phyloP scores from a whole-genome alignment of 2,113 vertebrate genomes.

The human region DNA sequence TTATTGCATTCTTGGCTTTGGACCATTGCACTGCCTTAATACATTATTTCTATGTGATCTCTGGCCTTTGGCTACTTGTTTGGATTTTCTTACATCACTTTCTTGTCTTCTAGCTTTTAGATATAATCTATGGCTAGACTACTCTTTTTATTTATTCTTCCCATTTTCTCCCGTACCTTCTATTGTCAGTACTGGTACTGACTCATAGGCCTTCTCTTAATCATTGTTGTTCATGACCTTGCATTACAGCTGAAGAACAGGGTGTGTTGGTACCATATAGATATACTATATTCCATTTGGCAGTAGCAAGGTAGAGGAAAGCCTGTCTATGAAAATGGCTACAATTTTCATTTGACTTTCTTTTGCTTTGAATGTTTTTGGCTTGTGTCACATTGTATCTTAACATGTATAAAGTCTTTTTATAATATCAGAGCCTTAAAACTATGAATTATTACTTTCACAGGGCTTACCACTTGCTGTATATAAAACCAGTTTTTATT shows the following conservation, averaged over 20 bases:
- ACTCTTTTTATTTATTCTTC: not conserved
- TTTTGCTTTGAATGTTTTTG: not conserved
- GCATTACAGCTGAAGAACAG: not conserved
- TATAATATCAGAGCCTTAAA: not conserved
- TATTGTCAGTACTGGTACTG: not conserved
- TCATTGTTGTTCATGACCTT: not conserved
- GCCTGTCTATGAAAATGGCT: not conserved
- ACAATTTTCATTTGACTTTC: not conserved
- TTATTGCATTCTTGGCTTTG: not conserved
- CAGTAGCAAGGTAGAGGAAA: not conserved
- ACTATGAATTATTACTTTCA: not conserved
- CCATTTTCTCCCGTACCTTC: not conserved
- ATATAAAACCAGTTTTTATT: not conserved
- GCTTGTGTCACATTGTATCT: not conserved
- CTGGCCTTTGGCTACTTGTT: not conserved
- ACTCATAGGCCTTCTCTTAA: not conserved
- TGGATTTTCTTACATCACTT: constrained; percentile 16
- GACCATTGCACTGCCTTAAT: not conserved
- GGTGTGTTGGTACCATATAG: not conserved
- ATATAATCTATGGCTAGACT: not conserved
- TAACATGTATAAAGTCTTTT: not conserved
- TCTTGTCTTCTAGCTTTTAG: constrained; percentile 23
- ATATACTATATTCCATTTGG: not conserved
- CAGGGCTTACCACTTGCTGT: not conserved
- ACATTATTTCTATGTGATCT: constrained; percentile 11